These are phyloP conservation scores for Loxodonta africana DNA, from an alignment of 2,113 vertebrate species.

Conservation along the genomic window DNA sequence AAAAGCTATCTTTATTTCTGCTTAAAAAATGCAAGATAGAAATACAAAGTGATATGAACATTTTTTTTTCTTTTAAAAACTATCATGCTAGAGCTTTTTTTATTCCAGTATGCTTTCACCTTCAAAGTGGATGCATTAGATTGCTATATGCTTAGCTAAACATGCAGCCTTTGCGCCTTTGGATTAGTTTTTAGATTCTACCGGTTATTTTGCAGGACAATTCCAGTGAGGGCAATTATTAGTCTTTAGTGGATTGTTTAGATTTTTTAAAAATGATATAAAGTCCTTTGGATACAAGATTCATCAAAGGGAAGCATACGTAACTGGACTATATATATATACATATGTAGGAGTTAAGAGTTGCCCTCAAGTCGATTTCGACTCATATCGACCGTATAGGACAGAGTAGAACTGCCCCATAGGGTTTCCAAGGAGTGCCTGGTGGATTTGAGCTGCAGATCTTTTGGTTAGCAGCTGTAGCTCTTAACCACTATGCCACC, in stretches of 20 bases:
- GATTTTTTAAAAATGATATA: conserved; percentile 7
- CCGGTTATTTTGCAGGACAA: not conserved
- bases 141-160: not conserved
- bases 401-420: no score
- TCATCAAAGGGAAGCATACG: not conserved
- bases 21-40: conserved; percentile 12
- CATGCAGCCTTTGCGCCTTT: not conserved
- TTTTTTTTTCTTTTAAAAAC: not conserved
- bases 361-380: no score
- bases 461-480: no score
- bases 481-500: no score
- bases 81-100: not conserved
- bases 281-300: not conserved
- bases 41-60: not conserved
- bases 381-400: no score
- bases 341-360: no score
- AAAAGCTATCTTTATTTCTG: not conserved
- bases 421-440: no score
- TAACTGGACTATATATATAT: not conserved
- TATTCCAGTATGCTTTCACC: not conserved
- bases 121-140: not conserved
- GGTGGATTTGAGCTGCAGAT: no score
- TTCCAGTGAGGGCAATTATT: not conserved
- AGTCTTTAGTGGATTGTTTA: not conserved
- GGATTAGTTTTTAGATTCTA: not conserved